These are phyloP conservation scores for Sinocyclocheilus rhinocerous DNA, from an alignment of 2,113 vertebrate genomes.

Conservation along the genomic window DNA sequence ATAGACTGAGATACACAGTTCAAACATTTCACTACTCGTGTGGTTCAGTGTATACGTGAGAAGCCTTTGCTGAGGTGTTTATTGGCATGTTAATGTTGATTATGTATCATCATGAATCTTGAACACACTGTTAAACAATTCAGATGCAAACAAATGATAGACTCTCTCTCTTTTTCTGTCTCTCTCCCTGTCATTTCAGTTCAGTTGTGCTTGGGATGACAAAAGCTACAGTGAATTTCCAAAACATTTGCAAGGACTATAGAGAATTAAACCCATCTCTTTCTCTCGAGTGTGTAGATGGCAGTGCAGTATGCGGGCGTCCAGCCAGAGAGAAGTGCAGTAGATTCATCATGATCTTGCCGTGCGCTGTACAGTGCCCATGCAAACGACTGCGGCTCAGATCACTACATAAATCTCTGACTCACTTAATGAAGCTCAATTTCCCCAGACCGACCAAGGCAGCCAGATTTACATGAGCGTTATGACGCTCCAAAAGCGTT, in stretches of 20 bases:
- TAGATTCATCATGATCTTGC: constrained; percentile 75
- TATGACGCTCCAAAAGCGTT: constrained; percentile 65
- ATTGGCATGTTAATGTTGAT: constrained; percentile 37
- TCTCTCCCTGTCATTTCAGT: neutral
- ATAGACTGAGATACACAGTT: constrained; percentile 1
- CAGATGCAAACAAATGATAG: constrained; percentile 2
- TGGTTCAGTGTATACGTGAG: neutral
- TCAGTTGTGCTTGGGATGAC: neutral
- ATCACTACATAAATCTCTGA: constrained; percentile 78
- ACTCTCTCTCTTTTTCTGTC: neutral
- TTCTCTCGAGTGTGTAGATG: neutral
- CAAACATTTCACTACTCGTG: neutral
- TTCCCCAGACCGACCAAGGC: constrained; percentile 52
- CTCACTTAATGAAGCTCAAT: constrained; percentile 74
- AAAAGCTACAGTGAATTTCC: neutral
- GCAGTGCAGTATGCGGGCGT: constrained; percentile 67
- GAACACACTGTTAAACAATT: constrained; percentile 14
- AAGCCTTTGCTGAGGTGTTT: neutral
- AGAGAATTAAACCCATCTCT: constrained; percentile 7
- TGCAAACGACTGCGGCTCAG: constrained; percentile 70
- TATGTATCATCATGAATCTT: constrained; percentile 18
- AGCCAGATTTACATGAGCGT: constrained; percentile 72
- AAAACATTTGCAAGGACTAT: neutral
- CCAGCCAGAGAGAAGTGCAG: constrained; percentile 70
- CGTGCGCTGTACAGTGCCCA: constrained; percentile 65